Conservation (phyloP, 2,888 invertebrate genomes). For the Agrochola lychnidis region DNA sequence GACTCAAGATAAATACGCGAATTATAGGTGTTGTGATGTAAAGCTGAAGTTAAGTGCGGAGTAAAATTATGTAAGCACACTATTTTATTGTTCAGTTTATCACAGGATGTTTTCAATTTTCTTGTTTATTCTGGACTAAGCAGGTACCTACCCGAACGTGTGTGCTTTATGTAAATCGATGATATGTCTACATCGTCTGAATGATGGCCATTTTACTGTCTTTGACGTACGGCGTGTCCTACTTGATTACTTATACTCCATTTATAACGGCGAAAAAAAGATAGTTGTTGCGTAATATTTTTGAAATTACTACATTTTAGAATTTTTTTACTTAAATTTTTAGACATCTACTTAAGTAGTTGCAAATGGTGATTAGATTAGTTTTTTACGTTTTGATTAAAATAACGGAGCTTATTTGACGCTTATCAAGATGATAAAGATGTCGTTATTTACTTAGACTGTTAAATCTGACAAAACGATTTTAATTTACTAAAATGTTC, state of each 20-base stretch:
- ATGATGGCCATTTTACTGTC: neutral
- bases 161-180: constrained; percentile 31
- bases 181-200: constrained; percentile 3
- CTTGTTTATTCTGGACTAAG: constrained; percentile 19
- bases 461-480: neutral
- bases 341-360: too few relatives aligned
- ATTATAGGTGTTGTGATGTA: neutral
- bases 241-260: neutral
- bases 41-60: neutral
- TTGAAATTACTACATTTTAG: neutral
- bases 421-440: neutral
- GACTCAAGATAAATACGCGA: neutral
- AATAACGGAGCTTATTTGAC: neutral
- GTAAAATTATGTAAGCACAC: neutral
- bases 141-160: neutral
- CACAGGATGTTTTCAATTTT: neutral
- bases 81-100: neutral
- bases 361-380: neutral
- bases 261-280: neutral
- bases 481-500: neutral
- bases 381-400: neutral
- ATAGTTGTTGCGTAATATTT: too few relatives aligned
- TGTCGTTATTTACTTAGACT: neutral
- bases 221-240: neutral
- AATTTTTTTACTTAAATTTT: too few relatives aligned